Base-by-base conservation (phyloP, 2,113 vertebrate species). In the Semnornis frantzii region DNA sequence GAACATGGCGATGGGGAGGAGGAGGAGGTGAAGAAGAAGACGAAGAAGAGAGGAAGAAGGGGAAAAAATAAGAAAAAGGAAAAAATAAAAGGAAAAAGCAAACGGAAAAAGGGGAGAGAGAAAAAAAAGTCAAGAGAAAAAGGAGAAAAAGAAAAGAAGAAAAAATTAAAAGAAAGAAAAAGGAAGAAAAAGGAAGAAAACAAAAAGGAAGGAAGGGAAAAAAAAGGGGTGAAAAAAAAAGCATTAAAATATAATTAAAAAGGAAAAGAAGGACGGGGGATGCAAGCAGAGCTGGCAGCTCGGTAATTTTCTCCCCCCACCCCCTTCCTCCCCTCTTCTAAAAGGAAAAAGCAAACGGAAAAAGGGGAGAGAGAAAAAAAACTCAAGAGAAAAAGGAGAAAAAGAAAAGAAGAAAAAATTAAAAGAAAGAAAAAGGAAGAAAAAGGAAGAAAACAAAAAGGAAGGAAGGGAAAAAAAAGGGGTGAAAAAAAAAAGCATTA, bases 1-100 rank as follows among this genome's bases (percentile, higher is more conserved):
- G 23, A 84, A 84, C 90, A 92, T 87, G 95, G 95, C 95, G 92
- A 90, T 92, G 88, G 94, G 83, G 70, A 91, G 89, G 92, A 50
- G 60, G 28, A 57, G 55, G 28, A 57, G 28, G 55, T 30, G 55
- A 28, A 20, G 28, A 19, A 8, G 3, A 31, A 9, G 6, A 30
- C 18, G 23, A 15, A 39, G 15, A 12, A 63, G 30, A 34, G 15
- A 8, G 4, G 9, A 10, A 19, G 19, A 27, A 19, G 20, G 19
- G 12, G 14, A 21, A 20, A 42, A 59, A 59, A 23, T 52, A 24
- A 52, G 23, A 55, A 55, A 9, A 55, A 55, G 54, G 12, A 19
- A 5, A 14, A 12, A 25, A 18, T 5, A 31, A 28, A 30, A 25
- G 2, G 23, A 21, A 4, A 10, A 15, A 9, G 31, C 23, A 27